phyloP scores from a whole-genome alignment of 2,888 invertebrate genomes.

The Tortricodes alternella region DNA sequence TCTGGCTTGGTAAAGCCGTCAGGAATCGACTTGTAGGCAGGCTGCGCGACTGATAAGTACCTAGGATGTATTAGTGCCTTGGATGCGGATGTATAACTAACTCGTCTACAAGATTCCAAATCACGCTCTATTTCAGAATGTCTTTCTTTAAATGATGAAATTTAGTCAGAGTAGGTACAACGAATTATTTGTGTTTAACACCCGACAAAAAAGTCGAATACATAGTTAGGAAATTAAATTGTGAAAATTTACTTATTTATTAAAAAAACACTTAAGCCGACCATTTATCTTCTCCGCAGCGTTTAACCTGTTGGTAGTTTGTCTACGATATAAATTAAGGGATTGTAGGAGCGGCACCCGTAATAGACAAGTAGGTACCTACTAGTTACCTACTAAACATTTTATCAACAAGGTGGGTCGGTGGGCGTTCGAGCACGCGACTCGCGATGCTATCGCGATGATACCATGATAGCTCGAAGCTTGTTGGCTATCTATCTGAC shows the following conservation, averaged over 20 bases:
- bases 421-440: constrained; percentile 50
- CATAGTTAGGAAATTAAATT: too few relatives aligned
- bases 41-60: too few relatives aligned
- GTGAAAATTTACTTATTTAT: not conserved
- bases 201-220: too few relatives aligned
- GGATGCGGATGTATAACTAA: too few relatives aligned
- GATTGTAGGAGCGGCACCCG: constrained; percentile 35
- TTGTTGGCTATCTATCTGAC: not conserved
- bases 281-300: not conserved
- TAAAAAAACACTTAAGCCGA: not conserved
- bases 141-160: too few relatives aligned
- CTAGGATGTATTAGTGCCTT: too few relatives aligned
- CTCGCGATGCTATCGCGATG: constrained; percentile 57
- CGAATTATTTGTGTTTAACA: too few relatives aligned
- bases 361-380: constrained; percentile 43
- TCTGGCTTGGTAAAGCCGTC: too few relatives aligned
- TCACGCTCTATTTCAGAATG: too few relatives aligned
- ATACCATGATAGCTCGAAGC: constrained; percentile 39
- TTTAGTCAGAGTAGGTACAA: too few relatives aligned
- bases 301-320: constrained; percentile 24
- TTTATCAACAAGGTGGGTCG: constrained; percentile 47
- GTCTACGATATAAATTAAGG: not conserved
- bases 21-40: too few relatives aligned
- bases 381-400: constrained; percentile 22
- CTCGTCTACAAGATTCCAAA: too few relatives aligned